Percentiles rank a stretch among this genome's conserved stretches.
Evolutionary conservation across 2,113 vertebrate genomes (phyloP).

Genomic region (Brevimyrus niger): DNA sequence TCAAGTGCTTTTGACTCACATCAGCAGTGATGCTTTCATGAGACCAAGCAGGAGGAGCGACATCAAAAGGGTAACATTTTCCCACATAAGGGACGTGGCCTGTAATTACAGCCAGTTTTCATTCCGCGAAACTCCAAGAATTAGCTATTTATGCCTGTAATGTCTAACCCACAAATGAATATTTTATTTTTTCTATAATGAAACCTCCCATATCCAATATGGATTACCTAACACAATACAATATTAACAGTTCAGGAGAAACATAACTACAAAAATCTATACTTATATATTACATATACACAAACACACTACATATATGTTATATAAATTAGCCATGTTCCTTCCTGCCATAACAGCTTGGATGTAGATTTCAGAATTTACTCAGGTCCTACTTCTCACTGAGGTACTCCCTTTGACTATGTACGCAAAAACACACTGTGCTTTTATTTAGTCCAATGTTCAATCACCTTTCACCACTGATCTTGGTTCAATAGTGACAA

Average conservation of each 20-base stretch:
- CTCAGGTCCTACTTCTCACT: not conserved
- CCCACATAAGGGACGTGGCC: not conserved
- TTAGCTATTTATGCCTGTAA: slow-evolving; percentile 63
- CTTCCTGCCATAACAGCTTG: not conserved
- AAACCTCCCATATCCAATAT: slow-evolving; percentile 84
- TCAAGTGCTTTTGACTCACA: slow-evolving; percentile 41
- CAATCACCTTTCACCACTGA: not conserved
- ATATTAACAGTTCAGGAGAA: slow-evolving; percentile 22
- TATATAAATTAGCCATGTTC: slow-evolving; percentile 14
- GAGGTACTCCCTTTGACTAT: not conserved
- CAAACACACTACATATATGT: not conserved
- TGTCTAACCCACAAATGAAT: slow-evolving; percentile 61
- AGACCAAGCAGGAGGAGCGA: slow-evolving; percentile 54
- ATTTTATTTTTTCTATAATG: slow-evolving; percentile 45
- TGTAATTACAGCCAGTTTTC: not conserved
- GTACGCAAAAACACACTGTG: slow-evolving; percentile 22
- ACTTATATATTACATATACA: slow-evolving; percentile 30
- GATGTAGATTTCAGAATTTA: not conserved
- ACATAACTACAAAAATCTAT: slow-evolving; percentile 34
- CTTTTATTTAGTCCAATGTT: slow-evolving; percentile 22
- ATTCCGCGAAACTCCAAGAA: not conserved
- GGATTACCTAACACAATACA: slow-evolving; percentile 82
- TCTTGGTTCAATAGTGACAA: not conserved
- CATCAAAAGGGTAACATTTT: not conserved
- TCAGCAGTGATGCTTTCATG: slow-evolving; percentile 47